Percentiles rank a stretch among this genome's conserved stretches.
These are phyloP conservation scores for Bucorvus abyssinicus DNA, from an alignment of 2,797 vertebrate species.

Conservation along the genomic window DNA sequence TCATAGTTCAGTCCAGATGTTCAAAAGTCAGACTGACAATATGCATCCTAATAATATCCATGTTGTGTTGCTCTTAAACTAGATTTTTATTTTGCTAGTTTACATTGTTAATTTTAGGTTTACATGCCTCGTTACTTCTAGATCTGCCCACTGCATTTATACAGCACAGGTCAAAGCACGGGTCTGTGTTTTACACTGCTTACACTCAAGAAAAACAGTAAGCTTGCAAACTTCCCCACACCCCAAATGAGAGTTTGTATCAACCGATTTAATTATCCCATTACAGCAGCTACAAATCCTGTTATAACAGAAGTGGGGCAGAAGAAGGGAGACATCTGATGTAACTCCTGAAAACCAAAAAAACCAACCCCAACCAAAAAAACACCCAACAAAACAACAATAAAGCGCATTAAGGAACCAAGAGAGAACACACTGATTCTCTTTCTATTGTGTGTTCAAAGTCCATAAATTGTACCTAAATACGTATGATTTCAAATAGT, in stretches of 20 bases:
- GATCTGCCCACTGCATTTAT: background rate
- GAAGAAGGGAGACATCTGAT: background rate
- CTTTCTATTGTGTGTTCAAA: background rate
- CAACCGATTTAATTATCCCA: background rate
- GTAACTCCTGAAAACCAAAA: background rate
- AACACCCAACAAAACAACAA: background rate
- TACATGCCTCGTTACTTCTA: background rate
- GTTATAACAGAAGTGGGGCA: background rate
- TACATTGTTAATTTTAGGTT: background rate
- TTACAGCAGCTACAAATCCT: background rate
- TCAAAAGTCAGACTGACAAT: background rate
- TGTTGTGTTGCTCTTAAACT: background rate
- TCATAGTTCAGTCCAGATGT: fast-evolving
- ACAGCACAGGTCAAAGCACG: background rate
- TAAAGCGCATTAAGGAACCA: background rate
- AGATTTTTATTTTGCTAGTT: background rate
- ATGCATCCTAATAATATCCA: background rate
- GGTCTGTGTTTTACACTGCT: background rate
- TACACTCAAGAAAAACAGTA: background rate
- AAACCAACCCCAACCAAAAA: background rate
- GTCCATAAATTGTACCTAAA: background rate
- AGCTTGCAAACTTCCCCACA: background rate
- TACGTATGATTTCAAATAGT: background rate
- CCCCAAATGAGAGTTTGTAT: background rate
- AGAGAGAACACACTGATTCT: background rate